Base-by-base conservation (phyloP, 2,797 vertebrate species). In the Etheostoma perlongum region DNA sequence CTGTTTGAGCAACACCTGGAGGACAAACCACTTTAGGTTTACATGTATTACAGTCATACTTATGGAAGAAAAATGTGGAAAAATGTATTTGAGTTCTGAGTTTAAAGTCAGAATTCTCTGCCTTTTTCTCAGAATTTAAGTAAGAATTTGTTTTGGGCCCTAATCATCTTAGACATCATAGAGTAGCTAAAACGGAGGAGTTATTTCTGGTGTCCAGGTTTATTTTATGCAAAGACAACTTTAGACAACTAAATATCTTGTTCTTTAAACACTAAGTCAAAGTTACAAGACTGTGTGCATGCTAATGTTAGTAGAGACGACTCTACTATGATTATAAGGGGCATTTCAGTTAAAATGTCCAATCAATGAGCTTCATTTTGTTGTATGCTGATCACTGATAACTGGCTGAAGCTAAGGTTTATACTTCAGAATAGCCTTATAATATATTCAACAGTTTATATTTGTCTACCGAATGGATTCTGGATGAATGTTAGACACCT, bases 1-100 rank as follows among this genome's bases (percentile, higher is more conserved):
- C 94, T 98, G 97, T 71, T 96, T 96, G 70, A 98, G 93, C 76
- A 97, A 93, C 40, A 99, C 97, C 98, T 99, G 78, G 12, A 70
- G 55, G 58, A 70, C 52, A 79, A 36, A 4, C 14, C 63, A 58
- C 23, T 52, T 66, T 18, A 55, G 44, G 19, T 57, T 59, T 27
- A 46, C 7, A 64, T 6, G 8, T 21, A 51, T n/a, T 48, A 51
- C 9, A n/a, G 8, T 51, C 19, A 51, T 51, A 44, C 13, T 13
- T 44, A 44, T 44, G 12, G 42, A 44, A 44, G 36, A 40, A 3
- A 40, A 10, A 40, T 40, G 36, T 40, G 3, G 1, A 12, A 40
- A 40, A 40, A 11, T 30, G 30, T 30, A 6, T 30, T 30, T 30
- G 30, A 40, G 36, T 40, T 40, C 36, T 11, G 36, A 40, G 36